Conservation (phyloP, 2,797 vertebrate species). For the Bucorvus abyssinicus region DNA sequence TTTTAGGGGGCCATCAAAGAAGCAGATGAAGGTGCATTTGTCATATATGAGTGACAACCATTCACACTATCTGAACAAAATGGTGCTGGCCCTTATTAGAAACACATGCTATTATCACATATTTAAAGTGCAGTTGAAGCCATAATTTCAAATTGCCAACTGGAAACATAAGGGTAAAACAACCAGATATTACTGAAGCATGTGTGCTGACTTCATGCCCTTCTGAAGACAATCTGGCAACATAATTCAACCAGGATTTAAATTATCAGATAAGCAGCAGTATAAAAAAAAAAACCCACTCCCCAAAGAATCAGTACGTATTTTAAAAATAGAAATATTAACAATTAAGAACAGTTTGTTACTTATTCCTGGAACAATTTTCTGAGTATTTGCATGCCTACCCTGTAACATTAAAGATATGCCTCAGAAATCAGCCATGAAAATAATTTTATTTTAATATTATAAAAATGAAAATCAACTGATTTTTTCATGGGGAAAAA, state of each 20-base stretch:
- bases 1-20: slow-evolving; percentile 83
- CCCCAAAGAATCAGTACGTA: neutral
- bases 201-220: slow-evolving; percentile 84
- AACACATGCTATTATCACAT: slow-evolving; percentile 85
- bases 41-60: slow-evolving; percentile 87
- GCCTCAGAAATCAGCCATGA: neutral
- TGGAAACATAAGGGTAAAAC: slow-evolving; percentile 84
- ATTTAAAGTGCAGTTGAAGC: slow-evolving; percentile 86
- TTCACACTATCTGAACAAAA: slow-evolving; percentile 85
- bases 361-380: slow-evolving; percentile 44
- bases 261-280: slow-evolving; percentile 72
- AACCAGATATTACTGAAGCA: slow-evolving; percentile 84
- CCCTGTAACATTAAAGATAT: neutral
- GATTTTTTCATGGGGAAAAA: neutral
- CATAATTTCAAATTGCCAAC: slow-evolving; percentile 86
- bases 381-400: neutral
- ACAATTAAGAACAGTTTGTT: neutral
- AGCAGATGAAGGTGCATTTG: slow-evolving; percentile 86
- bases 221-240: slow-evolving; percentile 81
- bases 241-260: slow-evolving; percentile 76
- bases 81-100: slow-evolving; percentile 83
- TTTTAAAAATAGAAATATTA: slow-evolving; percentile 39
- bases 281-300: slow-evolving; percentile 8
- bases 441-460: neutral
- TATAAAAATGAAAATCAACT: neutral